Evolutionary conservation across 2,888 invertebrate species (phyloP).

Genomic region (Tenthredo notha): DNA sequence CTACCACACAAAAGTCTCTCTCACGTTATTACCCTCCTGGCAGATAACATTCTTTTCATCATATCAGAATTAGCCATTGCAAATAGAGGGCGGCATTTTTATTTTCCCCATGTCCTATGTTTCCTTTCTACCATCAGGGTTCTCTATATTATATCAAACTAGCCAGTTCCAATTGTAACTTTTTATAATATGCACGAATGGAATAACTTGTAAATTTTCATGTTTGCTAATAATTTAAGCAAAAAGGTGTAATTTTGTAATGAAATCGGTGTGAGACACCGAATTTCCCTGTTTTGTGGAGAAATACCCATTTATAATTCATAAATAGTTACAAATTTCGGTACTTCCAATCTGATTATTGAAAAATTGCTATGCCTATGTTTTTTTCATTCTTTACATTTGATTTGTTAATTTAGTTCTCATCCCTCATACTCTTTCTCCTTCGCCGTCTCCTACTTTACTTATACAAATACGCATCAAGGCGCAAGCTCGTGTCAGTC

Average conservation of each 20-base stretch:
- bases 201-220: too few relatives aligned
- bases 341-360: not conserved
- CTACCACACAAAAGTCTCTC: slow-evolving; percentile 2
- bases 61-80: not conserved
- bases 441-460: not conserved
- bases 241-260: too few relatives aligned
- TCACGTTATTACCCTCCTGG: slow-evolving; percentile 21
- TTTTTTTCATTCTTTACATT: not conserved
- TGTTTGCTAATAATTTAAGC: too few relatives aligned
- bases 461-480: slow-evolving; percentile 2
- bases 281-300: too few relatives aligned
- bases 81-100: not conserved
- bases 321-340: not conserved
- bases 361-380: not conserved
- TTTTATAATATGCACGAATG: too few relatives aligned
- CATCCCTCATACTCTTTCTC: not conserved
- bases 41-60: slow-evolving; percentile 12
- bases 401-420: not conserved
- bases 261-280: too few relatives aligned
- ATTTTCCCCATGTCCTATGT: not conserved
- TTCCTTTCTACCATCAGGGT: not conserved
- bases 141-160: not conserved
- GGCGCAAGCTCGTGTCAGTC: not conserved
- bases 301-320: not conserved
- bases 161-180: too few relatives aligned